These are phyloP conservation scores for Heterodera schachtii DNA, from an alignment of 1,140 invertebrate genomes.

Conservation along the genomic window DNA sequence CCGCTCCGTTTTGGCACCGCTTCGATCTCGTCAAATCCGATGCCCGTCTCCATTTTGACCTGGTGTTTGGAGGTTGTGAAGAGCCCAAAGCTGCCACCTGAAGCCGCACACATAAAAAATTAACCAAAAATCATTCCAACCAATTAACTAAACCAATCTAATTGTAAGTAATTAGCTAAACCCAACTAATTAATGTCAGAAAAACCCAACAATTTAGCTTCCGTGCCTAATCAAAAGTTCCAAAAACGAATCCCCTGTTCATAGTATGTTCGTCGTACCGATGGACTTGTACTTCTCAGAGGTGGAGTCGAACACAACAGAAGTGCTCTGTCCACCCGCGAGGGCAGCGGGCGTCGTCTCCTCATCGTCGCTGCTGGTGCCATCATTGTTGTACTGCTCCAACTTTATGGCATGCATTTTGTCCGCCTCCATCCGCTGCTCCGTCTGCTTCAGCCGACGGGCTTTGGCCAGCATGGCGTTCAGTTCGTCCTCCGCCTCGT, in stretches of 20 bases:
- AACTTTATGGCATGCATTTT: neutral
- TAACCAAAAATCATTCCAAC: no score
- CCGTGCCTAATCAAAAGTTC: no score
- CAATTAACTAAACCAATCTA: no score
- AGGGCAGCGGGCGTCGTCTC: constrained; percentile 9
- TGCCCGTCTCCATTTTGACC: no score
- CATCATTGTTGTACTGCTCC: neutral
- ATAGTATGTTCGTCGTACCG: constrained; percentile 24
- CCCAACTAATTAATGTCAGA: no score
- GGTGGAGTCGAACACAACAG: constrained; percentile 46
- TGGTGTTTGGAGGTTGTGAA: no score
- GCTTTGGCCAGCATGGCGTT: constrained; percentile 34
- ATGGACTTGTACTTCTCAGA: constrained; percentile 52
- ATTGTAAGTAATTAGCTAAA: no score
- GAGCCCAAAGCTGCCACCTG: no score
- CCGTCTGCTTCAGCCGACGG: constrained; percentile 37
- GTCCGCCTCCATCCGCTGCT: constrained; percentile 13
- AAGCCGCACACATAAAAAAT: no score
- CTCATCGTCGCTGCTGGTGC: constrained; percentile 41
- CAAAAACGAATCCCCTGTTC: no score
- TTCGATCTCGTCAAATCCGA: neutral
- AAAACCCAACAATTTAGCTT: no score
- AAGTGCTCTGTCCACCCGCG: neutral
- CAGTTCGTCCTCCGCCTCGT: constrained; percentile 55
- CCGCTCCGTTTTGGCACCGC: neutral